These are phyloP conservation scores for Jaculus jaculus DNA, from an alignment of 2,113 vertebrate species.

Conservation along the genomic window DNA sequence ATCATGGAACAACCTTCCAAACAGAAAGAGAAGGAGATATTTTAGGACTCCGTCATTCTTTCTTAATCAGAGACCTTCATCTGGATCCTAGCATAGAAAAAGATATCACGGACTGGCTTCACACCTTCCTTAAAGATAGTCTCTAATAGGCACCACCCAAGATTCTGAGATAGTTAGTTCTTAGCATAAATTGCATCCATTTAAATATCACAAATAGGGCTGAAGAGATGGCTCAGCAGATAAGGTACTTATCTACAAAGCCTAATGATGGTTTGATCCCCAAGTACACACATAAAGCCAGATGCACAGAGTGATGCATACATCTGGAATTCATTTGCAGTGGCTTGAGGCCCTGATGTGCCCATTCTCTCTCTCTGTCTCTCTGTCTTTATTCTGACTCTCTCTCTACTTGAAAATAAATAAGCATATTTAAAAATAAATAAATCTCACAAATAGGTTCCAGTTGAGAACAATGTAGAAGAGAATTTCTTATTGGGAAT, in stretches of 20 bases:
- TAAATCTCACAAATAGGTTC: not conserved
- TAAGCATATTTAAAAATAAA: too few species aligned
- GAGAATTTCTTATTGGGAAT: not conserved
- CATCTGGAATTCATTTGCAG: too few species aligned
- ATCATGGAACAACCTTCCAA: not conserved
- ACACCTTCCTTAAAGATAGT: not conserved
- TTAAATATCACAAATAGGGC: not conserved
- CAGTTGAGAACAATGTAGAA: not conserved
- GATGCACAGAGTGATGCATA: too few species aligned
- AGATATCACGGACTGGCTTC: not conserved
- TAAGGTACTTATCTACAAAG: too few species aligned
- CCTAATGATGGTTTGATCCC: too few species aligned
- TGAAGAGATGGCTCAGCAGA: too few species aligned
- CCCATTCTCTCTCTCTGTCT: too few species aligned
- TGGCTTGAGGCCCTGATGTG: too few species aligned
- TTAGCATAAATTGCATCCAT: not conserved
- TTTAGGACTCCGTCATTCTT: not conserved
- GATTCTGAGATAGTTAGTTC: not conserved
- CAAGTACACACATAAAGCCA: too few species aligned
- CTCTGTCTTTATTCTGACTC: too few species aligned
- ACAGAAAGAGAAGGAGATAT: not conserved
- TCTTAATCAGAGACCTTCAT: not conserved
- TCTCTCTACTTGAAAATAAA: too few species aligned
- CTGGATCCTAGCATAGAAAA: constrained; percentile 26
- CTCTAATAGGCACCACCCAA: not conserved